Percentiles rank a stretch among this genome's conserved stretches.
phyloP scores from a whole-genome alignment of 30 jellyfish, hydroid and myxozoan genomes.

The Pseudorhiza aurosa region DNA sequence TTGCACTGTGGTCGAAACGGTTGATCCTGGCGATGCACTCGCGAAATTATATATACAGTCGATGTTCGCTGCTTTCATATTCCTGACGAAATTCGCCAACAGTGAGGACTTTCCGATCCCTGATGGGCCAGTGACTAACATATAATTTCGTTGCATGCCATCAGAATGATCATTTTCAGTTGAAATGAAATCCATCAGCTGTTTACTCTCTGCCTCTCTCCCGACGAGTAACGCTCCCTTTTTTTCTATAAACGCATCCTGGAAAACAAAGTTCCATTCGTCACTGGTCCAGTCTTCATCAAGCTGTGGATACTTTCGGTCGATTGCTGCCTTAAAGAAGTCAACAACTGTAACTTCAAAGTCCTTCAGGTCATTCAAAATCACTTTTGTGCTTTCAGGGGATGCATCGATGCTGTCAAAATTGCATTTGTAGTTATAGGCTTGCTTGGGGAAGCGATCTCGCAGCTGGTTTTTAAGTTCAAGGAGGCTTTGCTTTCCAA shows the following conservation, averaged over 20 bases:
- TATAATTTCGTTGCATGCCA: conserved; percentile 14
- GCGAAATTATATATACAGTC: conserved; percentile 81
- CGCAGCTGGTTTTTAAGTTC: conserved; percentile 65
- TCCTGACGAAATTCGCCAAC: conserved; percentile 66
- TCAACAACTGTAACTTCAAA: conserved; percentile 56
- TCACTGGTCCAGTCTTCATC: conserved; percentile 26
- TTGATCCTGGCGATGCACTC: conserved; percentile 84
- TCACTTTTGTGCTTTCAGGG: conserved; percentile 53
- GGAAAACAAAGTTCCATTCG: conserved; percentile 26
- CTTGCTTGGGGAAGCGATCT: conserved; percentile 64
- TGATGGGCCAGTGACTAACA: conserved; percentile 72
- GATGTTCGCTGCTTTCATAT: not conserved
- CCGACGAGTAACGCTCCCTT: conserved; percentile 81
- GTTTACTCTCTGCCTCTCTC: conserved; percentile 60
- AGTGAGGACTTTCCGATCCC: conserved; percentile 95
- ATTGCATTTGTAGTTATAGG: conserved; percentile 39
- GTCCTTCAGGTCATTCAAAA: conserved; percentile 58
- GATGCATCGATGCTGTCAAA: conserved; percentile 31
- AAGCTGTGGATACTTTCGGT: conserved; percentile 22
- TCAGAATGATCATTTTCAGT: not conserved
- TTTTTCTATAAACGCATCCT: conserved; percentile 73
- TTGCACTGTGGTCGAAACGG: conserved; percentile 40
- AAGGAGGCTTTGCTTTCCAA: conserved; percentile 42
- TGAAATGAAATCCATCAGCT: conserved; percentile 33
- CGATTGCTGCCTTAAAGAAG: conserved; percentile 72